Evolutionary conservation across 2,113 vertebrate species (phyloP).

Genomic region (Hippocampus mohnikei): DNA sequence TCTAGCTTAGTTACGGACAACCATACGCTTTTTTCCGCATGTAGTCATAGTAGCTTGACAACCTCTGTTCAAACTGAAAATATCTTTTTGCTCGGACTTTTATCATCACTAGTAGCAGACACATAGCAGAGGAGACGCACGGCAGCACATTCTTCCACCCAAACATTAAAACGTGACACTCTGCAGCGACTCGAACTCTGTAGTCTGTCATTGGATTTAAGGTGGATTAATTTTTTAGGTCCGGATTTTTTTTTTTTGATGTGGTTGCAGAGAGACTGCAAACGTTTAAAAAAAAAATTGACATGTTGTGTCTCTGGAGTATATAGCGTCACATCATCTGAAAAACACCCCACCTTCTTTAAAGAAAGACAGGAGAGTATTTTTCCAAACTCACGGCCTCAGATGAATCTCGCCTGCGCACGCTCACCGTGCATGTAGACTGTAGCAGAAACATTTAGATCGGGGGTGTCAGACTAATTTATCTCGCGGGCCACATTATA

Average conservation of each 20-base stretch:
- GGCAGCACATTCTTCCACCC: constrained; percentile 75
- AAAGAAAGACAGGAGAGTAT: too few species aligned
- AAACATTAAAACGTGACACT: constrained; percentile 71
- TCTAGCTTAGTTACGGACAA: too few species aligned
- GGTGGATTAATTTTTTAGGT: too few species aligned
- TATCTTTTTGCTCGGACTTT: constrained; percentile 15
- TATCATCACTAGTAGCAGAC: constrained; percentile 4
- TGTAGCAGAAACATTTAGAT: not conserved
- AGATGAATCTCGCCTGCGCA: not conserved
- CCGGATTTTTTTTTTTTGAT: too few species aligned
- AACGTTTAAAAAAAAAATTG: not conserved
- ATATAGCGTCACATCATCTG: too few species aligned
- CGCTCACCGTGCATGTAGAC: not conserved
- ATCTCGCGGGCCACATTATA: too few species aligned
- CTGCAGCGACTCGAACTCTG: constrained; percentile 57
- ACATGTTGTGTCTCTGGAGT: not conserved
- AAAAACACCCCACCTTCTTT: too few species aligned
- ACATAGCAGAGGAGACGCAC: constrained; percentile 44
- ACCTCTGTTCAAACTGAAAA: constrained; percentile 6
- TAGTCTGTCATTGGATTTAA: too few species aligned
- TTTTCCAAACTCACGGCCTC: not conserved
- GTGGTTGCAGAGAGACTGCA: not conserved
- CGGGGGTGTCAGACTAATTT: too few species aligned
- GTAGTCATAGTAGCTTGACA: not conserved
- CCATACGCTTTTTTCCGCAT: too few species aligned